phyloP scores from a whole-genome alignment of 2,888 invertebrate species.

The Bursaphelenchus okinawaensis region DNA sequence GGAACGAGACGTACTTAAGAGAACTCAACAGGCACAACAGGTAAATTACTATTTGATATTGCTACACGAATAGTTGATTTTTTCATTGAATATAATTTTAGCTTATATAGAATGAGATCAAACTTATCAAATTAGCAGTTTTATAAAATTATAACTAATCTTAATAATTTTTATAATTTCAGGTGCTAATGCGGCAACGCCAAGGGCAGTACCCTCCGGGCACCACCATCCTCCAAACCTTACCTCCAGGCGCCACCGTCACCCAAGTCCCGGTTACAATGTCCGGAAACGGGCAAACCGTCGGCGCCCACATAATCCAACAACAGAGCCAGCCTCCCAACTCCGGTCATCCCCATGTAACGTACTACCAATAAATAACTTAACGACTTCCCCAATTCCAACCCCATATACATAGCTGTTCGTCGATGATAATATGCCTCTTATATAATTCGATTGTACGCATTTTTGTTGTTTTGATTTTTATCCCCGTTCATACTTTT shows the following conservation, averaged over 20 bases:
- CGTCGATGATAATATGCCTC: background rate
- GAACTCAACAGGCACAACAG: constrained; percentile 56
- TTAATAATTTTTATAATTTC: no score
- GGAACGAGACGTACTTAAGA: constrained; percentile 51
- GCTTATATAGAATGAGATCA: no score
- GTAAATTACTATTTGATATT: background rate
- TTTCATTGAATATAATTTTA: background rate
- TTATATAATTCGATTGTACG: background rate
- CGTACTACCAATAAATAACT: background rate
- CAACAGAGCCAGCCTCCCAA: background rate
- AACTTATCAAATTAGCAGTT: no score
- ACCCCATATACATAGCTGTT: background rate
- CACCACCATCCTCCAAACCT: background rate
- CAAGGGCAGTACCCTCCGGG: constrained; percentile 1
- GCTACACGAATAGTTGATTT: background rate
- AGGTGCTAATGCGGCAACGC: background rate
- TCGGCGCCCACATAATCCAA: background rate
- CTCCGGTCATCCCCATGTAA: background rate
- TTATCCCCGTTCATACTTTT: background rate
- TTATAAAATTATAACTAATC: background rate
- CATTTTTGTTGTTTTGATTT: background rate
- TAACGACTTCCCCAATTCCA: background rate
- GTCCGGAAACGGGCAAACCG: background rate
- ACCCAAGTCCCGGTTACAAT: background rate
- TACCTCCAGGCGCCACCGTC: background rate